phyloP scores from a whole-genome alignment of 2,888 invertebrate species.

The Dryocosmus kuriphilus region DNA sequence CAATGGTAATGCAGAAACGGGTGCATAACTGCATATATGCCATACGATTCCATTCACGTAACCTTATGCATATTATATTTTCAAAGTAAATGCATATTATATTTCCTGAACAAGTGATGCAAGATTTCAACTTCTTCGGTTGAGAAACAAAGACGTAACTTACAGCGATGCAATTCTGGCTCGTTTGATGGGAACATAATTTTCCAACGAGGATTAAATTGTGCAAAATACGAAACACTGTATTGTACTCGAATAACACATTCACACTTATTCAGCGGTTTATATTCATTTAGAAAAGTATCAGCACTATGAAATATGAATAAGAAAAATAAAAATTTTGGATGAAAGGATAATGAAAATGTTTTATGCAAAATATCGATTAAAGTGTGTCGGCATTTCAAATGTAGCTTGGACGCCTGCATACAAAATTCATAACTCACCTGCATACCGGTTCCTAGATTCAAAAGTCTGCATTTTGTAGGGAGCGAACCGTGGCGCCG shows the following conservation, averaged over 20 bases:
- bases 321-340: not conserved
- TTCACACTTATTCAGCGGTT: not conserved
- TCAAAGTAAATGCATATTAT: conserved; percentile 36
- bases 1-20: conserved; percentile 23
- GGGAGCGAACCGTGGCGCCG: not conserved
- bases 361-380: conserved; percentile 7
- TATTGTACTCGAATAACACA: not conserved
- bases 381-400: not conserved
- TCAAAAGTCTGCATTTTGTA: conserved; percentile 10
- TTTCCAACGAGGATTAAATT: not conserved
- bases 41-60: conserved; percentile 30
- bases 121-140: conserved; percentile 27
- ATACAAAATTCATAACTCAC: not conserved
- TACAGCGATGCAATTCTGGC: not conserved
- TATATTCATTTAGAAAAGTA: not conserved
- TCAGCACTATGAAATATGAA: not conserved
- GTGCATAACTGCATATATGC: conserved; percentile 13
- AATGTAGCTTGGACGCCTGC: not conserved
- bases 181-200: not conserved
- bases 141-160: conserved; percentile 16
- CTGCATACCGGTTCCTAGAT: not conserved
- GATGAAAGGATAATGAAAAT: not conserved
- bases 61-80: conserved; percentile 41
- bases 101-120: conserved; percentile 27
- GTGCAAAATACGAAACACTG: not conserved